Conservation (phyloP, 2,113 vertebrate species). For the Proteles cristata region DNA sequence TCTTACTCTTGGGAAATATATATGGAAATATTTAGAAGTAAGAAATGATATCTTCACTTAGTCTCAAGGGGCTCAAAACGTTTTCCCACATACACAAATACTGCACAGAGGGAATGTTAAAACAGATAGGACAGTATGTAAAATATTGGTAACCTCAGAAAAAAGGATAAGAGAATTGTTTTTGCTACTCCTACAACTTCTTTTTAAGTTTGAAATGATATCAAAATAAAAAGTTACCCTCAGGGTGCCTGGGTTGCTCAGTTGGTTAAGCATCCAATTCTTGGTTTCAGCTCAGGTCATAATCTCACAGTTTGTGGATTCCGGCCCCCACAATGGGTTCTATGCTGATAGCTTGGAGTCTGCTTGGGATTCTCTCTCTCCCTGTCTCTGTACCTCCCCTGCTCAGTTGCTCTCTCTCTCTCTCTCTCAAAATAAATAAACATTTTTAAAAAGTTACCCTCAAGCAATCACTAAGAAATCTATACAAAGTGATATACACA, state of each 20-base stretch:
- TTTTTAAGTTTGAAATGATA: conserved; percentile 24
- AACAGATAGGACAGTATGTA: neutral
- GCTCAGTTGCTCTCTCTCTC: too few relatives aligned
- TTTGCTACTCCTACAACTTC: neutral
- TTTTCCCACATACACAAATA: neutral
- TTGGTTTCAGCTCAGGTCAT: too few relatives aligned
- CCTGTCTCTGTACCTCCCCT: too few relatives aligned
- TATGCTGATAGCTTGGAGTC: too few relatives aligned
- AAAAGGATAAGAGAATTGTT: neutral
- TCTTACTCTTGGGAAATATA: neutral
- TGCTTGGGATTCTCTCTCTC: too few relatives aligned
- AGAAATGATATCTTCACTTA: neutral
- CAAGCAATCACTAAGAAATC: neutral
- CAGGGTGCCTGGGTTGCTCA: neutral
- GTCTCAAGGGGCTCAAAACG: neutral
- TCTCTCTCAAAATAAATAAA: too few relatives aligned
- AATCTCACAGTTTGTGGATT: too few relatives aligned
- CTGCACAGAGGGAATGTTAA: neutral
- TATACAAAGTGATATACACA: neutral
- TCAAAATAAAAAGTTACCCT: neutral
- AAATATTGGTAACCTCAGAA: neutral
- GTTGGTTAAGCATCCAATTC: too few relatives aligned
- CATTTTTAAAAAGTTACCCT: neutral
- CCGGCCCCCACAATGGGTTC: too few relatives aligned
- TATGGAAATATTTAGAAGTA: neutral